A percentile compares a stretch with the other conserved stretches of the same genome.
Conservation (phyloP, 2,888 invertebrate genomes). For the Pyrochroa serraticornis region DNA sequence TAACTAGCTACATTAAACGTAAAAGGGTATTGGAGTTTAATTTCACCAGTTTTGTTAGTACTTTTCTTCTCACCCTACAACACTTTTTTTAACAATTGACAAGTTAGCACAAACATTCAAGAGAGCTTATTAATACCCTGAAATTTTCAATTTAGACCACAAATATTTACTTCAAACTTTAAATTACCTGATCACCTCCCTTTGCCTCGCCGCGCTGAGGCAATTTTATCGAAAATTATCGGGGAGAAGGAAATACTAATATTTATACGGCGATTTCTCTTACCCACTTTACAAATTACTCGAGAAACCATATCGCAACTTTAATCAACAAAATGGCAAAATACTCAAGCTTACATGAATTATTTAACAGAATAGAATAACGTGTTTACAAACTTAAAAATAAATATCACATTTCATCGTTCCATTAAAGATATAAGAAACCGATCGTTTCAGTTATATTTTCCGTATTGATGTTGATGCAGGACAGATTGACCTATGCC, state of each 20-base stretch:
- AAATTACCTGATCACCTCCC: too few species aligned
- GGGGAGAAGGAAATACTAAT: too few species aligned
- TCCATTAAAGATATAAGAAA: constrained; percentile 22
- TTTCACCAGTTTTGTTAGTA: constrained; percentile 11
- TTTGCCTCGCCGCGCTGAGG: too few species aligned
- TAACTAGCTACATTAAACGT: constrained; percentile 15
- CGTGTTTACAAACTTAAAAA: constrained; percentile 18
- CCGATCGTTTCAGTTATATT: constrained; percentile 11
- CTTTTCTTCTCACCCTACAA: too few species aligned
- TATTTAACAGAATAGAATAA: neutral
- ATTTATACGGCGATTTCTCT: neutral
- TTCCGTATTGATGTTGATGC: constrained; percentile 23
- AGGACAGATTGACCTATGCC: constrained; percentile 21
- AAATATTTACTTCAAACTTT: too few species aligned
- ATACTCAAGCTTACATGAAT: neutral
- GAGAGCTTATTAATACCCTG: too few species aligned
- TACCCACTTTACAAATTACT: neutral
- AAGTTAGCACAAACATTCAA: too few species aligned
- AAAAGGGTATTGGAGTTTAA: constrained; percentile 18
- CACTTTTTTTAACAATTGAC: too few species aligned
- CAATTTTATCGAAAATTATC: too few species aligned
- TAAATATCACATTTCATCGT: constrained; percentile 26
- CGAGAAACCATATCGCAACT: too few species aligned
- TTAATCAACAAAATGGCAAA: neutral
- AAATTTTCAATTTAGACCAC: too few species aligned